phyloP scores from a whole-genome alignment of 2,797 vertebrate species.

The Brachyalestes nurse region DNA sequence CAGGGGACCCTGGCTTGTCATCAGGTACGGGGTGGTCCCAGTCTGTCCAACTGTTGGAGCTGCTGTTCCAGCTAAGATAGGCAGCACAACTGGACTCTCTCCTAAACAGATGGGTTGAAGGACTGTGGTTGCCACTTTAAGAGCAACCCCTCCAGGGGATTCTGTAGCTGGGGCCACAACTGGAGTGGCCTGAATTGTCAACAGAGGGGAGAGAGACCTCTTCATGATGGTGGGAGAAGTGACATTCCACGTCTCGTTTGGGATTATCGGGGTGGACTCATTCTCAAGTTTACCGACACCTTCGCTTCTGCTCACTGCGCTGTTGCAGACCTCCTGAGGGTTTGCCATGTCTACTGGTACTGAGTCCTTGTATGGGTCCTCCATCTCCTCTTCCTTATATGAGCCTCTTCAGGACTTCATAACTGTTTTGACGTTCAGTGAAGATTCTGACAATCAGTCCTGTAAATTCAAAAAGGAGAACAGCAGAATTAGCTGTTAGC shows the following conservation, averaged over 20 bases:
- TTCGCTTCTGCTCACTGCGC: conserved; percentile 58
- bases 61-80: conserved; percentile 88
- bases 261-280: conserved; percentile 78
- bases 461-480: conserved; percentile 41
- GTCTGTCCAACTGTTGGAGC: conserved; percentile 83
- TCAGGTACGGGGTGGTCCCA: conserved; percentile 86
- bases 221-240: conserved; percentile 83
- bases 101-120: conserved; percentile 95
- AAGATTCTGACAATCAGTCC: conserved; percentile 29
- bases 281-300: conserved; percentile 81
- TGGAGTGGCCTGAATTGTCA: conserved; percentile 80
- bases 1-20: conserved; percentile 90
- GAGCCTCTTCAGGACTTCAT: conserved; percentile 67
- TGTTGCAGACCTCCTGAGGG: conserved; percentile 72
- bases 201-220: conserved; percentile 80
- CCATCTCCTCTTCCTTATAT: conserved; percentile 76
- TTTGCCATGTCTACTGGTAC: conserved; percentile 79
- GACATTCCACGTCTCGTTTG: conserved; percentile 85
- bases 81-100: conserved; percentile 91
- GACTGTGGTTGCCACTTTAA: conserved; percentile 93
- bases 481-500: conserved; percentile 17
- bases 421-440: conserved; percentile 56
- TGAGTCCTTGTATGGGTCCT: conserved; percentile 84
- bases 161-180: conserved; percentile 81
- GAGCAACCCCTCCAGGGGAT: conserved; percentile 85